Conservation (phyloP, 2,888 invertebrate species). For the Nymphalis c-album region DNA sequence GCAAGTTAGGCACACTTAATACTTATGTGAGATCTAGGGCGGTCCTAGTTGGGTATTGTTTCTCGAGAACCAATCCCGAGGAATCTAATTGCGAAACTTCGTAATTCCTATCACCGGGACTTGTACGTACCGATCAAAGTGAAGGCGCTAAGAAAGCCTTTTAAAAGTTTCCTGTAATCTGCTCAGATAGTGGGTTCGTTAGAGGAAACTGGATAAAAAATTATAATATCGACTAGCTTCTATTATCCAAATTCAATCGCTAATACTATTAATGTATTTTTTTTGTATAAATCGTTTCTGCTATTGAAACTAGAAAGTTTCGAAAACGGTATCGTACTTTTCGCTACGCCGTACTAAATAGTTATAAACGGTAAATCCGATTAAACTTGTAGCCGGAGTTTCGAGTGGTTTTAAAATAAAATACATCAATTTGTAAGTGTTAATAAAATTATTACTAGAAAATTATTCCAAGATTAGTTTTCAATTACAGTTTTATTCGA, state of each 20-base stretch:
- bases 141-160: conserved; percentile 38
- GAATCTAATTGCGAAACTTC: conserved; percentile 41
- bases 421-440: conserved; percentile 4
- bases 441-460: neutral
- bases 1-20: neutral
- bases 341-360: conserved; percentile 18
- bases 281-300: conserved; percentile 16
- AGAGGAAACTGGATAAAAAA: neutral
- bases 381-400: conserved; percentile 18
- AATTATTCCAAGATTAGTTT: no score
- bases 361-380: conserved; percentile 25
- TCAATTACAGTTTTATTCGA: no score
- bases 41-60: conserved; percentile 23
- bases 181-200: conserved; percentile 32
- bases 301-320: conserved; percentile 18
- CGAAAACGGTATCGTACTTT: conserved; percentile 19
- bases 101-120: conserved; percentile 38
- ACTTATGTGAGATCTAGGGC: conserved; percentile 4
- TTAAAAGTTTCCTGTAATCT: conserved; percentile 41
- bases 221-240: no score
- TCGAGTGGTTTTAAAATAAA: neutral
- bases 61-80: conserved; percentile 26
- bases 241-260: neutral
- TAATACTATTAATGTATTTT: conserved; percentile 14
- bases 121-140: conserved; percentile 23